phyloP scores from a whole-genome alignment of 1,140 invertebrate species.

The Steinernema khuongi region DNA sequence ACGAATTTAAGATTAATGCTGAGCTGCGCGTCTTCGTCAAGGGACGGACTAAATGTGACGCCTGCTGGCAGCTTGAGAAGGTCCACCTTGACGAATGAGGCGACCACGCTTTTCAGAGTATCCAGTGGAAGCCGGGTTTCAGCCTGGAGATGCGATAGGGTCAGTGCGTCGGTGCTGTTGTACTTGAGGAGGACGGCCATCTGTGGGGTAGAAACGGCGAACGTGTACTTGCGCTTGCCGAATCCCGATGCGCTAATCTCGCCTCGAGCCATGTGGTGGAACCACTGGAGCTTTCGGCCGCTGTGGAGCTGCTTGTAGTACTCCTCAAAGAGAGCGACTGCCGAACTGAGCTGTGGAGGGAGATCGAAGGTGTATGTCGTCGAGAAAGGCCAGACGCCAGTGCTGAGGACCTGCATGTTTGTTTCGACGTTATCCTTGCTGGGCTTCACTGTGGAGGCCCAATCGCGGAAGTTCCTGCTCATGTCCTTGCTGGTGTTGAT shows the following conservation, averaged over 20 bases:
- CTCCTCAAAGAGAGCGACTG: neutral
- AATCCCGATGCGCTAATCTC: slow-evolving; percentile 94
- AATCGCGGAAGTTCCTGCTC: neutral
- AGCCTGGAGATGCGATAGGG: too few species aligned
- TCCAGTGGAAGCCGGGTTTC: neutral
- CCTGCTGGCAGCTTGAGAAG: too few species aligned
- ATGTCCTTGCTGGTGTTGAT: slow-evolving; percentile 74
- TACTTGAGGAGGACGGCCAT: slow-evolving; percentile 96
- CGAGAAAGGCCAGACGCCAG: neutral
- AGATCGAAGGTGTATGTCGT: neutral
- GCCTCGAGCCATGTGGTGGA: slow-evolving; percentile 95
- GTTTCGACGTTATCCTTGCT: too few species aligned
- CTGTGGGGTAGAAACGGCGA: slow-evolving; percentile 76
- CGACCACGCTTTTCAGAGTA: neutral
- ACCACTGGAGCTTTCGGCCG: slow-evolving; percentile 92
- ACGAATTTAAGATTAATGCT: neutral
- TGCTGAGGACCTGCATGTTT: neutral
- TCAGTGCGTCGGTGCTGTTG: too few species aligned
- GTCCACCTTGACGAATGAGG: too few species aligned
- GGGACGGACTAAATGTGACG: too few species aligned
- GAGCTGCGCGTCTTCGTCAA: too few species aligned
- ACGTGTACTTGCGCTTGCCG: slow-evolving; percentile 62
- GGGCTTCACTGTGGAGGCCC: neutral
- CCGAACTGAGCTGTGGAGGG: neutral
- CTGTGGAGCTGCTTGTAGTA: slow-evolving; percentile 84